phyloP scores from a whole-genome alignment of 2,797 vertebrate species.

The Cyprinella venusta region DNA sequence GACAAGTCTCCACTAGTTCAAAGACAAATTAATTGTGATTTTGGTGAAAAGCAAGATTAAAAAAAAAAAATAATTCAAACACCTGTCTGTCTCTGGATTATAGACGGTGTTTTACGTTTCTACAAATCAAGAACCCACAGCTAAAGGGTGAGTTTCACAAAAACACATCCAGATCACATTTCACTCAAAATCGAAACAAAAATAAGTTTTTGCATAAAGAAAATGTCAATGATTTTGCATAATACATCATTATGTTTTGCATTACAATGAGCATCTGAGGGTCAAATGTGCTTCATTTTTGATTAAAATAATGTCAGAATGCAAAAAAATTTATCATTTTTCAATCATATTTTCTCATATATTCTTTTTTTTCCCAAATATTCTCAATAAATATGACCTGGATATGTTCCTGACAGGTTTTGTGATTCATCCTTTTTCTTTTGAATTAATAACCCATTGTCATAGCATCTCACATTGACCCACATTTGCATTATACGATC shows the following conservation, averaged over 20 bases:
- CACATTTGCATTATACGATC: not conserved
- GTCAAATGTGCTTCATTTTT: not conserved
- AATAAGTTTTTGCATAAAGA: not conserved
- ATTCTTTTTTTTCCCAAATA: not conserved
- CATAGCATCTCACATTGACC: not conserved
- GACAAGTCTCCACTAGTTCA: conserved; percentile 31
- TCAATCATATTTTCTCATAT: not conserved
- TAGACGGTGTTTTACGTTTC: conserved; percentile 15
- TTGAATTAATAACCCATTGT: not conserved
- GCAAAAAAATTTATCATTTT: not conserved
- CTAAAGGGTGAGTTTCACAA: conserved; percentile 13
- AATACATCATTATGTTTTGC: not conserved
- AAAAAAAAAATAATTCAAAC: not conserved
- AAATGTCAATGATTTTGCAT: not conserved
- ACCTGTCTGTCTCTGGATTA: conserved; percentile 15
- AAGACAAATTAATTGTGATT: conserved; percentile 56
- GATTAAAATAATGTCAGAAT: conserved; percentile 1
- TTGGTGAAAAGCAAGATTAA: conserved; percentile 39
- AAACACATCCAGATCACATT: conserved; percentile 25
- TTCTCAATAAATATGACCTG: conserved; percentile 3
- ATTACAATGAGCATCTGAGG: not conserved
- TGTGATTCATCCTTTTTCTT: not conserved
- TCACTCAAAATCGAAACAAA: not conserved
- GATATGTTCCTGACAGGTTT: conserved; percentile 8
- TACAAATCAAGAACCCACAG: not conserved